A percentile compares a stretch with the other conserved stretches of the same genome.
Evolutionary conservation across 2,888 invertebrate species (phyloP).

Genomic region (Dasysyrphus albostriatus): DNA sequence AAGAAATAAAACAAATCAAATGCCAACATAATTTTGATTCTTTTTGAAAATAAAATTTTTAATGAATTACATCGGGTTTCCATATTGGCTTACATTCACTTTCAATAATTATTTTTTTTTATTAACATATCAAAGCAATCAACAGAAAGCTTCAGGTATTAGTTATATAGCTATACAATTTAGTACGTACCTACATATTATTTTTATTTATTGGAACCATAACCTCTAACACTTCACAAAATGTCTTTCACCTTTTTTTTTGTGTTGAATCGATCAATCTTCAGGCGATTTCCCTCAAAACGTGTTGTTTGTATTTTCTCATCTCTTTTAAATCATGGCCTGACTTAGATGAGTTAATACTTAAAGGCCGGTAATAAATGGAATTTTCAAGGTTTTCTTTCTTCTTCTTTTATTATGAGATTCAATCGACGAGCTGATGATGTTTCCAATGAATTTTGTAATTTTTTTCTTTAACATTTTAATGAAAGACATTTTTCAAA

Average conservation of each 20-base stretch:
- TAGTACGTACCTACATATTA: too few species aligned
- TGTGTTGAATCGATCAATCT: slow-evolving; percentile 20
- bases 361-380: too few species aligned
- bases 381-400: too few species aligned
- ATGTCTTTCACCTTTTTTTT: slow-evolving; percentile 12
- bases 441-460: too few species aligned
- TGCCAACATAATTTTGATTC: neutral
- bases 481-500: too few species aligned
- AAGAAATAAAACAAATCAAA: neutral
- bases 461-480: too few species aligned
- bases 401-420: too few species aligned
- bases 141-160: neutral
- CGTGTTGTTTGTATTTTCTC: neutral
- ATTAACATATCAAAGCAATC: neutral
- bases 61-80: neutral
- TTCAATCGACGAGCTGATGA: too few species aligned
- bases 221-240: neutral
- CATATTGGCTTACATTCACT: neutral
- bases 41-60: neutral
- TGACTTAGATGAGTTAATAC: neutral
- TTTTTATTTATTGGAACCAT: slow-evolving; percentile 3
- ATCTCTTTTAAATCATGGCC: neutral
- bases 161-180: neutral
- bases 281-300: neutral
- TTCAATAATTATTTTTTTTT: neutral